Conservation (phyloP, 35 echinoderm and acorn worm species). For the Lytechinus variegatus region DNA sequence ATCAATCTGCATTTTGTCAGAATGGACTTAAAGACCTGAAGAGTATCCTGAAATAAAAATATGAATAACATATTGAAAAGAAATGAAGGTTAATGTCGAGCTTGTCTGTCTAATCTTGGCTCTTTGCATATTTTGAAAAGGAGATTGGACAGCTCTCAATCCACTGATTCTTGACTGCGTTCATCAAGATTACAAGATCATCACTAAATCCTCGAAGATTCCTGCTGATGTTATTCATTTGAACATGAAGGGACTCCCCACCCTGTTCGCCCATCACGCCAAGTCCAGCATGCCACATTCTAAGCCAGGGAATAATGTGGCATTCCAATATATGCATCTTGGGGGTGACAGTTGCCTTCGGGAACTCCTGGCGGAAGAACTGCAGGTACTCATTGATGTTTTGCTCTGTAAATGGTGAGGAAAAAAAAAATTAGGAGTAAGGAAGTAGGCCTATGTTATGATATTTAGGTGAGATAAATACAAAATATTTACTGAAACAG, state of each 20-base stretch:
- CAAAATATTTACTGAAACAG: too few relatives aligned
- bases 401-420: constrained; percentile 59
- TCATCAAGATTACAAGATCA: neutral
- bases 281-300: constrained; percentile 39
- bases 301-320: constrained; percentile 56
- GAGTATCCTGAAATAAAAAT: too few relatives aligned
- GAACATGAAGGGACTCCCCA: constrained; percentile 53
- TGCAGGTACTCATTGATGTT: constrained; percentile 36
- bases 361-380: constrained; percentile 55
- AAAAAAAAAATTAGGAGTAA: neutral
- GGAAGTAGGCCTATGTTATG: too few relatives aligned
- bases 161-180: neutral
- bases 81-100: too few relatives aligned
- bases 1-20: too few relatives aligned
- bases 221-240: constrained; percentile 55
- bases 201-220: constrained; percentile 40
- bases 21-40: too few relatives aligned
- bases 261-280: constrained; percentile 59
- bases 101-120: too few relatives aligned
- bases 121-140: too few relatives aligned
- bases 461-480: too few relatives aligned
- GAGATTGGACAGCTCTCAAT: neutral
- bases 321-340: constrained; percentile 72
- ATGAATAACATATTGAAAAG: too few relatives aligned
- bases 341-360: constrained; percentile 37